Conservation (phyloP, 2,888 invertebrate species). For the Hydraecia micacea region DNA sequence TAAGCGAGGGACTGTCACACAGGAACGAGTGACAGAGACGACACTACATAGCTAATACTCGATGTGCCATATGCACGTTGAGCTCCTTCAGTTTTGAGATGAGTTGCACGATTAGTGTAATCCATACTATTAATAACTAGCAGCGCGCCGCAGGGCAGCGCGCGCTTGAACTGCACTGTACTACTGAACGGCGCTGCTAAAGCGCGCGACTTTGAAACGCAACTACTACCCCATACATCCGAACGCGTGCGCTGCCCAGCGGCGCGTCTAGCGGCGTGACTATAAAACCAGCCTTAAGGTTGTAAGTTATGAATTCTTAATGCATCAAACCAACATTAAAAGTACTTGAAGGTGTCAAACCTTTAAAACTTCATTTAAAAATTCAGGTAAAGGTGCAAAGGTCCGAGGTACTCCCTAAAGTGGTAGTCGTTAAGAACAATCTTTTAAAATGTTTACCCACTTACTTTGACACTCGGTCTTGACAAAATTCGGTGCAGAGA, state of each 20-base stretch:
- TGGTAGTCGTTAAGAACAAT: slow-evolving; percentile 30
- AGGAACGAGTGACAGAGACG: not conserved
- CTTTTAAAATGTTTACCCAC: slow-evolving; percentile 19
- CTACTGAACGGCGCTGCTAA: too few relatives aligned
- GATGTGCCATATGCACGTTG: not conserved
- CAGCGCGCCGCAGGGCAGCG: too few relatives aligned
- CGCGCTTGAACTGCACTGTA: too few relatives aligned
- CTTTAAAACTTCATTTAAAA: slow-evolving; percentile 36
- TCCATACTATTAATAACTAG: too few relatives aligned
- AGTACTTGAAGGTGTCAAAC: slow-evolving; percentile 32
- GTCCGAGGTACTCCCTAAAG: slow-evolving; percentile 26
- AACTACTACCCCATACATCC: too few relatives aligned
- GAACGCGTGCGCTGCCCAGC: too few relatives aligned
- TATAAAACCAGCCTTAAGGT: too few relatives aligned
- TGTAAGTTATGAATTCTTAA: slow-evolving; percentile 55
- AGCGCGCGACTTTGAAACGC: too few relatives aligned
- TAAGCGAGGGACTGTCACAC: not conserved
- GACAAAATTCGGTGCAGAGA: not conserved
- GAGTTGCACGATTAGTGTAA: not conserved
- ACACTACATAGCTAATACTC: not conserved
- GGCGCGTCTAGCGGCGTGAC: too few relatives aligned
- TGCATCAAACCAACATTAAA: slow-evolving; percentile 37
- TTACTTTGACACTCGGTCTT: slow-evolving; percentile 26
- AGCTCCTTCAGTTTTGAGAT: not conserved
- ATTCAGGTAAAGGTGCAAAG: slow-evolving; percentile 24